phyloP scores from a whole-genome alignment of 2,888 invertebrate genomes.

The Euplexia lucipara region DNA sequence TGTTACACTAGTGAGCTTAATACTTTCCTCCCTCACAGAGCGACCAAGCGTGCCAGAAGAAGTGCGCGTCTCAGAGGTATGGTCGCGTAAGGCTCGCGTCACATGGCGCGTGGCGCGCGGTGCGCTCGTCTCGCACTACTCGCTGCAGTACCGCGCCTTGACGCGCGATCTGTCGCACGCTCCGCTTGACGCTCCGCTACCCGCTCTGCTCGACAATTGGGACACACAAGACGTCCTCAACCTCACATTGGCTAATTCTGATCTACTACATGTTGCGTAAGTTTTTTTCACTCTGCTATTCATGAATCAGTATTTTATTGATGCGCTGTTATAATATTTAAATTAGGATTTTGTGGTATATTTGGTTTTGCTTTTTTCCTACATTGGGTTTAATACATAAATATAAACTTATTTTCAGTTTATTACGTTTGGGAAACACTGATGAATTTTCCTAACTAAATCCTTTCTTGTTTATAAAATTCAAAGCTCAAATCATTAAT shows the following conservation, averaged over 20 bases:
- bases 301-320: slow-evolving; percentile 19
- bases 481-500: too few relatives aligned
- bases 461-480: background rate
- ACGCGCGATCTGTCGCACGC: slow-evolving; percentile 79
- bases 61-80: slow-evolving; percentile 86
- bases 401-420: background rate
- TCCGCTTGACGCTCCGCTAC: slow-evolving; percentile 82
- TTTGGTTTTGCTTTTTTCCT: background rate
- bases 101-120: slow-evolving; percentile 86
- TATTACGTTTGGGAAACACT: too few relatives aligned
- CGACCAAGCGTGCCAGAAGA: slow-evolving; percentile 86
- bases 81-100: slow-evolving; percentile 85
- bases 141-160: slow-evolving; percentile 83
- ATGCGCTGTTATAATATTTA: slow-evolving; percentile 10
- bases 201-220: slow-evolving; percentile 84
- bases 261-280: slow-evolving; percentile 87
- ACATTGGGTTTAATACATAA: background rate
- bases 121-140: slow-evolving; percentile 85
- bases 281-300: slow-evolving; percentile 64
- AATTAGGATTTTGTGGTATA: background rate
- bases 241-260: slow-evolving; percentile 84
- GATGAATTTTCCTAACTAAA: background rate
- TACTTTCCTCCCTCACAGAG: slow-evolving; percentile 69
- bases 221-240: slow-evolving; percentile 84
- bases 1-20: too few relatives aligned